Percentiles rank a stretch among this genome's conserved stretches.
phyloP scores from a whole-genome alignment of 1,140 invertebrate species.

The Micrasema longulum region DNA sequence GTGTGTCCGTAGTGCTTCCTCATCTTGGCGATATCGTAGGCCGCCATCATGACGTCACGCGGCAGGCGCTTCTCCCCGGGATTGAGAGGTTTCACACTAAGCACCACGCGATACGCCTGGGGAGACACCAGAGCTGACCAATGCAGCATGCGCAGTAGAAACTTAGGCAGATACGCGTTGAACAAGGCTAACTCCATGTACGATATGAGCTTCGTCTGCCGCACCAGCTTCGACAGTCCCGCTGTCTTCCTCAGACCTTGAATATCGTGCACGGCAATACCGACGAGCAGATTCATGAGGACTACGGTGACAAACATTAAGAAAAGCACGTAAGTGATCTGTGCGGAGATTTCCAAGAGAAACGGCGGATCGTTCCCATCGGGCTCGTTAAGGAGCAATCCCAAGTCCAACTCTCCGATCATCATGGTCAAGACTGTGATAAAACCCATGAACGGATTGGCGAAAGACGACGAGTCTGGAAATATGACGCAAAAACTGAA shows the following conservation, averaged over 20 bases:
- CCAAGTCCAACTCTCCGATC: constrained; percentile 86
- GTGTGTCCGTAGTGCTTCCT: constrained; percentile 76
- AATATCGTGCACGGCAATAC: constrained; percentile 85
- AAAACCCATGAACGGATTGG: constrained; percentile 81
- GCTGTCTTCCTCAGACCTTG: constrained; percentile 83
- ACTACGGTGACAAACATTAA: constrained; percentile 84
- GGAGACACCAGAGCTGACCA: constrained; percentile 81
- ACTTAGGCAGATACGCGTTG: constrained; percentile 78
- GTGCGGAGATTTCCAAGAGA: constrained; percentile 76
- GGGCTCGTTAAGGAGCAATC: constrained; percentile 74
- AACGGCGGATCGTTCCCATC: constrained; percentile 73
- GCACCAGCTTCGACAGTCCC: constrained; percentile 78
- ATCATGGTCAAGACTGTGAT: constrained; percentile 91
- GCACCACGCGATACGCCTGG: constrained; percentile 79
- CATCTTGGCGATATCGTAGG: constrained; percentile 80
- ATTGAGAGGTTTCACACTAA: constrained; percentile 84
- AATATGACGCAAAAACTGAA: constrained; percentile 90
- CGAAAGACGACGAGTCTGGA: constrained; percentile 81
- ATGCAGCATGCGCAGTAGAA: constrained; percentile 77
- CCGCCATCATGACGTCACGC: constrained; percentile 78
- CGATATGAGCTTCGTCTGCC: constrained; percentile 82
- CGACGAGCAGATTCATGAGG: constrained; percentile 84
- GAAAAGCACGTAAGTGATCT: constrained; percentile 80
- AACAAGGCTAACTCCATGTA: constrained; percentile 80
- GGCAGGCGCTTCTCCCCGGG: constrained; percentile 83